A percentile compares a stretch with the other conserved stretches of the same genome.
phyloP scores from a whole-genome alignment of 2,888 invertebrate genomes.

The Xestia ashworthii region DNA sequence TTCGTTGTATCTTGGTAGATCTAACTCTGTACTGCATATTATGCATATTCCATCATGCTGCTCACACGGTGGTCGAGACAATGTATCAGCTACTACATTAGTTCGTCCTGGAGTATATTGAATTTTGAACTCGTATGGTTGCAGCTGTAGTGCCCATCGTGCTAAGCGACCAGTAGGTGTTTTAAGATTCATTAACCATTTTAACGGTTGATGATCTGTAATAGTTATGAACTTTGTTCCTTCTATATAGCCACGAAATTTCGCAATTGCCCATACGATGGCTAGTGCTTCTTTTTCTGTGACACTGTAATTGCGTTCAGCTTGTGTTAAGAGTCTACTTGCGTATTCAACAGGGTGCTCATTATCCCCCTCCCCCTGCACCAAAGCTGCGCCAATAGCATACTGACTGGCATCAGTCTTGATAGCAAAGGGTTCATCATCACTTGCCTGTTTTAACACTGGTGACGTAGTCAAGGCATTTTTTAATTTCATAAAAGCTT shows the following conservation, averaged over 20 bases:
- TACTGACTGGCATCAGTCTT: background rate
- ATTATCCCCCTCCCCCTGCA: conserved; percentile 1
- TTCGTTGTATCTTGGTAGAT: conserved; percentile 7
- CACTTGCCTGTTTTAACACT: conserved; percentile 7
- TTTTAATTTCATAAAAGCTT: no score
- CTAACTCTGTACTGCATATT: background rate
- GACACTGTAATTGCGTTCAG: conserved; percentile 7
- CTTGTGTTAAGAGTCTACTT: background rate
- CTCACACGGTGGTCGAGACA: conserved; percentile 8
- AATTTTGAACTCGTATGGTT: conserved; percentile 10
- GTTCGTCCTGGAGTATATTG: conserved; percentile 16
- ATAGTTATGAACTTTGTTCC: conserved; percentile 14
- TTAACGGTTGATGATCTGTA: conserved; percentile 1
- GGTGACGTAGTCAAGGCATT: no score
- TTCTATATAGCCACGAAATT: conserved; percentile 13
- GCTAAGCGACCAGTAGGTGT: conserved; percentile 5
- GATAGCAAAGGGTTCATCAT: background rate
- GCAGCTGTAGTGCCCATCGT: background rate
- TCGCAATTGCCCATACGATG: conserved; percentile 7
- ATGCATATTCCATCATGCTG: background rate
- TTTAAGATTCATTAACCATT: conserved; percentile 12
- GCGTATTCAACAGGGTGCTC: conserved; percentile 4
- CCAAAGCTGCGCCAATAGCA: background rate
- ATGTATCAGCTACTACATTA: conserved; percentile 18
- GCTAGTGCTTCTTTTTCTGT: conserved; percentile 18